These are phyloP conservation scores for Chroicocephalus ridibundus DNA, from an alignment of 2,113 vertebrate species.

Conservation along the genomic window DNA sequence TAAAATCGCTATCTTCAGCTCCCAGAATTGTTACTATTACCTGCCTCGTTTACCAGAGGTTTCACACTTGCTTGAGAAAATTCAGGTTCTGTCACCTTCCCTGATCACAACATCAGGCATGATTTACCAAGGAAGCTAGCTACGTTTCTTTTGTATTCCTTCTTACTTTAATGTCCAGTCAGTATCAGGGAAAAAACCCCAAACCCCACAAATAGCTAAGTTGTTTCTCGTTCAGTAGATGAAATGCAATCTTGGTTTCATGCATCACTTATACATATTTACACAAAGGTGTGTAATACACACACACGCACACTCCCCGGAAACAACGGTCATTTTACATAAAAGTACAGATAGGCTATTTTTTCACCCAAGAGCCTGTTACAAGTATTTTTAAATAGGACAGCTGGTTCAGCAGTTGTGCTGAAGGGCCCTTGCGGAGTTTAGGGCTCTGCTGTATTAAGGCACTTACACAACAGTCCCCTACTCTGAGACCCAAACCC, in stretches of 20 bases:
- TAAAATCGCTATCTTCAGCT: background rate
- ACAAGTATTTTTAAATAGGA: background rate
- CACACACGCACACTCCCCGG: background rate
- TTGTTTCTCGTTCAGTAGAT: background rate
- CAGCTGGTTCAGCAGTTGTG: background rate
- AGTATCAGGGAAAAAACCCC: background rate
- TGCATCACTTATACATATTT: background rate
- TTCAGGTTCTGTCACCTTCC: background rate
- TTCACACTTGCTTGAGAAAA: background rate
- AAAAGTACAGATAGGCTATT: background rate
- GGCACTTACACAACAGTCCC: background rate
- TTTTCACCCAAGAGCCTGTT: background rate
- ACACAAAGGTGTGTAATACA: background rate
- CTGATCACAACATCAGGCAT: background rate
- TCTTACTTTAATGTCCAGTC: background rate
- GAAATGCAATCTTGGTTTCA: background rate
- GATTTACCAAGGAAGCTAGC: background rate
- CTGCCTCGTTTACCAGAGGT: background rate
- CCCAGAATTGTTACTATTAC: background rate
- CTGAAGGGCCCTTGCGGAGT: background rate
- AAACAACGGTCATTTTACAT: background rate
- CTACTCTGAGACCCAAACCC: background rate
- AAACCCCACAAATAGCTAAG: background rate
- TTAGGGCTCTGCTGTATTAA: background rate
- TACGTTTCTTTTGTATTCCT: background rate